Base-by-base conservation (phyloP, 1,140 invertebrate species). In the Holcopasites calliopsidis region DNA sequence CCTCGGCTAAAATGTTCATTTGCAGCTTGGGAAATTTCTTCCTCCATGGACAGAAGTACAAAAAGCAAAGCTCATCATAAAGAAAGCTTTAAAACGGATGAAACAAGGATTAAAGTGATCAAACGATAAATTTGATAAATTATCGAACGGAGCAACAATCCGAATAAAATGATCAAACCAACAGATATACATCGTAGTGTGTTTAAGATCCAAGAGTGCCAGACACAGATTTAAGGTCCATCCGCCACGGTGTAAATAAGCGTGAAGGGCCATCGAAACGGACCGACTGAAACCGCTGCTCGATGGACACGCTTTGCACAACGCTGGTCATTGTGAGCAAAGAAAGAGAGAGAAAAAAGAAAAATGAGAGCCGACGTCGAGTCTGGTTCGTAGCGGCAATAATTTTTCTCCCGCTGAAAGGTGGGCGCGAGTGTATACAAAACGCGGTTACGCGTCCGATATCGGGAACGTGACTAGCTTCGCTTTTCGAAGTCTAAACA, bases 391-490 rank as follows among this genome's bases (percentile, higher is more conserved):
- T 84, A 85, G 82, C 71, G 79, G 86, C 64, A 86, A 88, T 88
- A 85, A 88, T 86, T 88, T 82, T 80, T 65, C 71, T 50, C 52
- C 62, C 68, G 81, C 42, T 85, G 84, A 88, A 86, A 87, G 74
- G 61, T 83, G 79, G 76, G 77, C 80, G 62, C 52, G 55, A 47
- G 23, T 77, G 74, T 81, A 58, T 82, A 78, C 73, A 61, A 77
- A 85, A 81, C 82, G 76, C 70, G 69, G 70, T 60, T 64, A 81
- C 70, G 75, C 47, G 66, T 69, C 50, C 50, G 54, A 84, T 85
- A 84, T 79, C 71, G 77, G 31, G 77, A 87, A 88, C 87, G 86
- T 88, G 87, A 88, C 84, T 75, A 75, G 85, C 75, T 77, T 76
- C 73, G 58, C 52, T 58, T 88, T 72, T 81, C 69, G 65, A 61